Evolutionary conservation across 2,797 vertebrate genomes (phyloP), one percentile per base, ranked within the genome.

Genomic region (Setipinna tenuifilis): DNA sequence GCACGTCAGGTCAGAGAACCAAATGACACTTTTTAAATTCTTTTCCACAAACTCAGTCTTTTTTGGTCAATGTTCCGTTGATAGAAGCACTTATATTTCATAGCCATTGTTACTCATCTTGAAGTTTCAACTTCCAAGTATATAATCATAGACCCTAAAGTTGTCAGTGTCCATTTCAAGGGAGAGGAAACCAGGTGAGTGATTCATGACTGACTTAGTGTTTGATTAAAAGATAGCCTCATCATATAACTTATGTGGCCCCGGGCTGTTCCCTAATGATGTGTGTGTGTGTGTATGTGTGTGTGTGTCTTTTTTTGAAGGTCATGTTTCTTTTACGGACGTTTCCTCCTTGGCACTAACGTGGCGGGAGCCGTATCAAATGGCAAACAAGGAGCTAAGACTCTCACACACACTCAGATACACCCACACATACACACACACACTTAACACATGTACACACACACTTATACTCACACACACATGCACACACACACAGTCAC

Each of bases 271-370:
- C 35, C 71, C 11, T 17, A 35, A 35, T 78, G 71, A 78, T 6
- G 65, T 48, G 46, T 48, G 46, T 3, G 7, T 54, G 50, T 54
- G 50, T 54, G 68, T 17, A 1, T 10, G 7, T 9, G 71, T 21
- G 71, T 9, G 71, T 44, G 35, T 41, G 31, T 41, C 3, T 78
- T 41, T 78, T 19, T 21, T 31, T 16, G 31, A 44, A 31, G 31
- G 5, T 78, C 17, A 6, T 44, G 35, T 41, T 78, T 78, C 31
- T 14, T 25, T 21, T 19, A 44, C 16, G 31, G 1, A 31, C 71
- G 41, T 78, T 19, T 78, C 61, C 61, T 44, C 17, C 35, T 21
- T 78, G 71, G 71, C 71, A 1, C 62, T 82, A 61, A 85, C 78
- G 3, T 9, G 19, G 71, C 35, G 31, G 35, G 35, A 35, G 41